phyloP scores from a whole-genome alignment of 1,140 invertebrate genomes.

The Drosophila obscura region DNA sequence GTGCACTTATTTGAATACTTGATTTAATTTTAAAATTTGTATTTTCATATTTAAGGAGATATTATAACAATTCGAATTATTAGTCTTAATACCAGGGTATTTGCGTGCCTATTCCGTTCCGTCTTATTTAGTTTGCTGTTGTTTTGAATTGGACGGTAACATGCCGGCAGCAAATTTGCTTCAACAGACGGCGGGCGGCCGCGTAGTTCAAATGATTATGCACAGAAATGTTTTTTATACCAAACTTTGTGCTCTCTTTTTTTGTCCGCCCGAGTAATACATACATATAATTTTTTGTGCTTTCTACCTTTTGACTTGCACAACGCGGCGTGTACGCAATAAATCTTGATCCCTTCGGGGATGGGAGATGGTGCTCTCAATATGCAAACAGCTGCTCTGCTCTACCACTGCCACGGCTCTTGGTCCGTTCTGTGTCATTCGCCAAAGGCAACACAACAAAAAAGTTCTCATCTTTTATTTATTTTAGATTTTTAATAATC shows the following conservation, averaged over 20 bases:
- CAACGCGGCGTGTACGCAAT: constrained; percentile 70
- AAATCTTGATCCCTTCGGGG: constrained; percentile 61
- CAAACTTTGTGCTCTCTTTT: constrained; percentile 46
- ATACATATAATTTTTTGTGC: not conserved
- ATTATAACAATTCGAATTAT: too few species aligned
- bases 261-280: constrained; percentile 12
- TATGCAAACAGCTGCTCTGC: constrained; percentile 73
- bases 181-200: constrained; percentile 55
- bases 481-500: constrained; percentile 82
- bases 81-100: not conserved
- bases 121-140: constrained; percentile 20
- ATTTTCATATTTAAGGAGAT: too few species aligned
- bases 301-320: constrained; percentile 58
- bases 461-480: constrained; percentile 78
- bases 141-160: constrained; percentile 61
- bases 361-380: constrained; percentile 22
- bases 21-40: too few species aligned
- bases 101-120: not conserved
- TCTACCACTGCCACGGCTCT: not conserved
- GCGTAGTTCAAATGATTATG: constrained; percentile 78
- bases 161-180: constrained; percentile 75
- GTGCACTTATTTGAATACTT: too few species aligned
- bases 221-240: constrained; percentile 70
- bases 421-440: constrained; percentile 58
- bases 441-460: constrained; percentile 54